Base-by-base conservation (phyloP, 2,113 vertebrate genomes). In the Eleginops maclovinus region DNA sequence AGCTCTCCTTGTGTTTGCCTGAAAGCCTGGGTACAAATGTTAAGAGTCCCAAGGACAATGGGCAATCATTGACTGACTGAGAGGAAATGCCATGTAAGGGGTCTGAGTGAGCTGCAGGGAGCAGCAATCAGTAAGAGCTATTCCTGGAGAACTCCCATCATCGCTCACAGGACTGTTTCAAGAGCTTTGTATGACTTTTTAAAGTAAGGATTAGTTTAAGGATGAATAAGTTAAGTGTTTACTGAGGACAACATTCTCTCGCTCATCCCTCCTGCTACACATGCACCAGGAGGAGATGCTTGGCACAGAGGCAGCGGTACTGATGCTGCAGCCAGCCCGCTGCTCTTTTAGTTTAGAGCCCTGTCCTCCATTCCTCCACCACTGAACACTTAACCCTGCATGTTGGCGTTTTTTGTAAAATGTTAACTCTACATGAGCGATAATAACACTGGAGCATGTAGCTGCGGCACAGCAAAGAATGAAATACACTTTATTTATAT, bases 281-380 rank as follows among this genome's bases (percentile, higher is more conserved):
- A 41, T 24, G 6, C 22, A n/a, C 4, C 19, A 19, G 12, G 40
- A 43, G 41, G 43, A 55, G 3, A 13, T 59, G 17, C 15, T 17
- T 0, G 4, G 41, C 10, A 22, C 74, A 41, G 73, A 59, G n/a
- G 50, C 67, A 40, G 36, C 77, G 73, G 59, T 22, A 69, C 60
- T 80, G 67, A 80, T 43, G 79, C 84, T 78, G 84, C 47, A 66
- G 46, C 40, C 44, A 54, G 13, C 73, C 72, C 58, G 28, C 66
- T 82, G 59, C 44, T 78, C 7, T 43, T 13, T 31, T 10, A 50
- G 16, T 36, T 47, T 3, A 53, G 44, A 21, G 15, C 14, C 24
- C 44, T 14, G 55, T 44, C 61, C 1, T 1, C 9, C 58, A 28
- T 19, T 22, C 22, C 36, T 74, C 13, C 15, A 16, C 14, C 21